Evolutionary conservation across 2,888 invertebrate genomes (phyloP).

Genomic region (Drosophila anceps): DNA sequence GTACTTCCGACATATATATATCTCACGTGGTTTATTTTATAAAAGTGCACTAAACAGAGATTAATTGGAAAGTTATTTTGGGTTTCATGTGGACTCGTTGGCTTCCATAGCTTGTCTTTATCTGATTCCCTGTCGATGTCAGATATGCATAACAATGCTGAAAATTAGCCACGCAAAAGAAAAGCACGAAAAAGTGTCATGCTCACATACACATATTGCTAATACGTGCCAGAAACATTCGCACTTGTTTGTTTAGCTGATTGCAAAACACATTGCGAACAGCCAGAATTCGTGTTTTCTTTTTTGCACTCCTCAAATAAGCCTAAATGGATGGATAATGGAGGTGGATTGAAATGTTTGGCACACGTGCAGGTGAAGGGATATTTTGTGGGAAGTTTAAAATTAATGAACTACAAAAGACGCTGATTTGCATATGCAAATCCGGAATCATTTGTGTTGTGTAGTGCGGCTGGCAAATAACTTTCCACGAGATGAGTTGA

Average conservation of each 20-base stretch:
- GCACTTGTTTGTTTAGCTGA: conserved; percentile 59
- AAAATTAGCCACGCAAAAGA: conserved; percentile 4
- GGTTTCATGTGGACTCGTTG: background rate
- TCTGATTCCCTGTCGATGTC: background rate
- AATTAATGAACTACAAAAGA: conserved; percentile 66
- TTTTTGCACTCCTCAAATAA: background rate
- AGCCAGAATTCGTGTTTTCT: conserved; percentile 15
- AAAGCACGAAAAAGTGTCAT: background rate
- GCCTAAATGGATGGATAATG: conserved; percentile 4
- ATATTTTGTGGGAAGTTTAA: conserved; percentile 16
- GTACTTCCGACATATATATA: too few species aligned
- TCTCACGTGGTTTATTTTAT: too few species aligned
- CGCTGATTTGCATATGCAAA: conserved; percentile 66
- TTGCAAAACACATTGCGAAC: conserved; percentile 68
- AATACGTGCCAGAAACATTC: conserved; percentile 30
- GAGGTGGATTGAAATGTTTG: conserved; percentile 16
- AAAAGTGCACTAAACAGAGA: too few species aligned
- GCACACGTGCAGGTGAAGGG: conserved; percentile 11
- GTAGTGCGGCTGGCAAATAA: conserved; percentile 20
- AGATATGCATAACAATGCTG: background rate
- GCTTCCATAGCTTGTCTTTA: background rate
- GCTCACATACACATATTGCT: conserved; percentile 27
- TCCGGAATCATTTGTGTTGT: conserved; percentile 26
- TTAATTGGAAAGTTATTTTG: background rate
- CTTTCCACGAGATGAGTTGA: conserved; percentile 28